Base-by-base conservation (phyloP, 1,140 invertebrate species). In the Bathynomus jamesi region DNA sequence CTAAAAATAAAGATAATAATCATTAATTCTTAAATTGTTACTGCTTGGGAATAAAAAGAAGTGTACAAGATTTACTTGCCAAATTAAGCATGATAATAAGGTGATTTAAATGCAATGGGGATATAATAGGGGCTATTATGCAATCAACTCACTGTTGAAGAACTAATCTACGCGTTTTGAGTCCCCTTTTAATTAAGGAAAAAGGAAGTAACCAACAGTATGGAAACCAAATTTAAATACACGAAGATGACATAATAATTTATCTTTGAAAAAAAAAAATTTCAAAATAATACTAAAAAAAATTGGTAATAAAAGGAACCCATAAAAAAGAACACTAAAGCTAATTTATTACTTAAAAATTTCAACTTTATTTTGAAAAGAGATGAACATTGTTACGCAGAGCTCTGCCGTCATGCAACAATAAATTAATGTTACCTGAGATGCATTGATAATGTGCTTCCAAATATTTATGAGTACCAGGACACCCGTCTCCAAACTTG, bases 401-500 rank as follows among this genome's bases (percentile, higher is more conserved):
- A n/a, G n/a, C n/a, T n/a, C n/a, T n/a, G n/a, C n/a, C n/a, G n/a
- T n/a, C n/a, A n/a, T n/a, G 40, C 2, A 8, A 53, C 40, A 53
- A 13, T 29, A 31, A 21, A 30, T 28, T 62, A 7, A 4, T n/a
- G 28, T 72, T 78, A 78, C 78, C 76, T 78, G 70, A 69, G 61
- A 30, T 70, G 84, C 95, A 97, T 79, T 90, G 88, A 85, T 94
- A 97, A 81, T 96, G 94, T 31, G 93, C 94, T 85, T 98, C 95
- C 67, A 97, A 86, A 84, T 97, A 98, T 85, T 98, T 98, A 77
- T 89, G 86, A 32, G 95, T 97, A 73, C 89, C 93, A 17, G 91
- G 89, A 83, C 95, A 98, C 29, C 94, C 93, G 85, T 96, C 94
- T 30, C 91, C 92, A 82, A 97, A 97, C 82, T 92, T 89, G 78